A percentile compares a stretch with the other conserved stretches of the same genome.
Evolutionary conservation across 2,888 invertebrate species (phyloP).

Genomic region (Tolmerus cingulatus): DNA sequence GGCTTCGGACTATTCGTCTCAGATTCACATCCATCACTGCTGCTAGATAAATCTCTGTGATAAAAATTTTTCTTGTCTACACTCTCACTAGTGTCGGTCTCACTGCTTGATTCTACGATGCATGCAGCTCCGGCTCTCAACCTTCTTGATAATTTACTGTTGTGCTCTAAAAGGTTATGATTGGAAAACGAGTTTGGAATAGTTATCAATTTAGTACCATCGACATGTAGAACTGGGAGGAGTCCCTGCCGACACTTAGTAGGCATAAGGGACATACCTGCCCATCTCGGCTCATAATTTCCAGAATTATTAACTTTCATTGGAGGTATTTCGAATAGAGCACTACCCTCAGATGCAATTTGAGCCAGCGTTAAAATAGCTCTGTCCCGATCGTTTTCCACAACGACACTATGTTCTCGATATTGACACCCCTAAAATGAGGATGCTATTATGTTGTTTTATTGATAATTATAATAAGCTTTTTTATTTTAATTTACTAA

Average conservation of each 20-base stretch:
- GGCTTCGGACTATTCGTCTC: slow-evolving; percentile 55
- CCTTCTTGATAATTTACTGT: slow-evolving; percentile 53
- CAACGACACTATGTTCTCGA: slow-evolving; percentile 74
- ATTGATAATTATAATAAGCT: too few species aligned
- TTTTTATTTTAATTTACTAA: too few species aligned
- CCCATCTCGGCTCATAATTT: slow-evolving; percentile 56
- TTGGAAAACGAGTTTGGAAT: neutral
- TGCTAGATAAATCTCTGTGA: slow-evolving; percentile 54
- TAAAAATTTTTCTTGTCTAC: slow-evolving; percentile 39
- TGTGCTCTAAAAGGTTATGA: neutral
- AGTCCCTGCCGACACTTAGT: slow-evolving; percentile 61
- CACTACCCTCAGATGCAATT: slow-evolving; percentile 59
- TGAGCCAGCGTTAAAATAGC: slow-evolving; percentile 67
- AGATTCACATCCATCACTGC: slow-evolving; percentile 63
- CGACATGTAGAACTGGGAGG: slow-evolving; percentile 57
- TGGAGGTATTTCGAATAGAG: slow-evolving; percentile 57
- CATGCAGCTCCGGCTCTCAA: slow-evolving; percentile 48
- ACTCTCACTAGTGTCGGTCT: slow-evolving; percentile 51
- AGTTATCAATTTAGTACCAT: slow-evolving; percentile 49
- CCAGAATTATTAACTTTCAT: slow-evolving; percentile 52
- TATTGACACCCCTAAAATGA: slow-evolving; percentile 74
- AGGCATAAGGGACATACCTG: slow-evolving; percentile 59
- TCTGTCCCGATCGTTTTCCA: slow-evolving; percentile 72
- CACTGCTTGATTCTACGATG: slow-evolving; percentile 58
- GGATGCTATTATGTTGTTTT: neutral